Evolutionary conservation across 1,140 invertebrate species (phyloP), one percentile per base, ranked within the genome.

Genomic region (Bombus picipes): DNA sequence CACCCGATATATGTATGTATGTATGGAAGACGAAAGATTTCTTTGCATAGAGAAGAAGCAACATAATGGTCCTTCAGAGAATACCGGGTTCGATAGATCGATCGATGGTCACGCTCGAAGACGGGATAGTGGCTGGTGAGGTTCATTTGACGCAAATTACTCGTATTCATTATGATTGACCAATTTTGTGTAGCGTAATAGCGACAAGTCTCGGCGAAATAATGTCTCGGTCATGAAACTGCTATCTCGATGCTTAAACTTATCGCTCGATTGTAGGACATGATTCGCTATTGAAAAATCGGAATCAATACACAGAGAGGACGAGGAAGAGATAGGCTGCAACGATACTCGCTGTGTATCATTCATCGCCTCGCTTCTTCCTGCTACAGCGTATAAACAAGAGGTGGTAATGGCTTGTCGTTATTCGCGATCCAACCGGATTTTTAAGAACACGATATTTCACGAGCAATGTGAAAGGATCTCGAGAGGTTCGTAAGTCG

Each of bases 121-220:
- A 39, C 76, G 53, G 72, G 66, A 86, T 66, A 88, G 81, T 88
- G 72, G 76, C 85, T 70, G 77, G 78, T 57, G 73, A 37, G 59
- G 78, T 88, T 88, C 86, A 74, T 86, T 83, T 75, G 85, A 88
- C 47, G 85, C 74, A 88, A 88, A 88, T 87, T 81, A 87, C 86
- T 66, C 39, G 43, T 74, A 53, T 76, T 88, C 79, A 88, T 88
- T 88, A 80, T 80, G 32, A 68, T 70, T 80, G 77, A 80, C 65
- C 77, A 80, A 80, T 80, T 80, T 70, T 47, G 47, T 53, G 47
- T 53, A 53, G 47, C 47, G 47, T 53, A 53, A 53, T 53, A 53
- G 47, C 47, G 47, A 53, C 47, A 53, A 53, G 47, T 22, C 47
- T 53, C 18, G 47, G 18, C 47, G 39, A 78, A 78, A 66, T 70